Evolutionary conservation across 1,140 invertebrate species (phyloP), one percentile per base, ranked within the genome.

Genomic region (Mercenaria mercenaria): DNA sequence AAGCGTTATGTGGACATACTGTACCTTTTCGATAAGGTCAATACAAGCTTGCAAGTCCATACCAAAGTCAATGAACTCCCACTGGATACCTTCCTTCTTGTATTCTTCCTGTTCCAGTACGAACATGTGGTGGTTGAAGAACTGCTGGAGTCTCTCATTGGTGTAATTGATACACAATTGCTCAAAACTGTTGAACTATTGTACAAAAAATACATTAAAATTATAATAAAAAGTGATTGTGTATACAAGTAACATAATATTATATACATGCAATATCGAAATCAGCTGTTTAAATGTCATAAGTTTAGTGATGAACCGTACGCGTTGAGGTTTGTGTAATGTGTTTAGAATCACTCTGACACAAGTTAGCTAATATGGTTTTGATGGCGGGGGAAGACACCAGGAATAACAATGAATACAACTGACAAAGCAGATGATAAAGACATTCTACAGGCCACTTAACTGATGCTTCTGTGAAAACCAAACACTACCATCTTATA

Each of bases 71-170:
- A 99, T 99, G 97, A 99, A 99, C 94, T 98, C 98, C 99, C 99
- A 99, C 96, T 99, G 98, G 96, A 99, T 99, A 96, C 99, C 99
- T 97, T 99, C 99, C 99, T 97, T 99, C 95, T 99, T 98, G 97
- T 99, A 99, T 96, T 99, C 99, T 97, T 99, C 99, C 98, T 99
- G 99, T 97, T 99, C 99, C 96, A 99, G 97, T 93, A 99, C 98
- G 96, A 99, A 99, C 99, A 99, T 99, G 97, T 99, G 99, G 96
- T 99, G 99, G 97, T 99, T 99, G 98, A 99, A 99, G 97, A 99
- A 99, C 97, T 99, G 99, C 97, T 99, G 99, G 94, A 99, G 97
- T 97, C 99, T 99, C 99, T 99, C 99, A 97, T 99, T 99, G 96
- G 99, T 99, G 97, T 99, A 99, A 97, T 99, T 99, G 97, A 99